Percentiles rank a stretch among this genome's conserved stretches.
phyloP scores from a whole-genome alignment of 2,113 vertebrate species.

The Pogona vitticeps region DNA sequence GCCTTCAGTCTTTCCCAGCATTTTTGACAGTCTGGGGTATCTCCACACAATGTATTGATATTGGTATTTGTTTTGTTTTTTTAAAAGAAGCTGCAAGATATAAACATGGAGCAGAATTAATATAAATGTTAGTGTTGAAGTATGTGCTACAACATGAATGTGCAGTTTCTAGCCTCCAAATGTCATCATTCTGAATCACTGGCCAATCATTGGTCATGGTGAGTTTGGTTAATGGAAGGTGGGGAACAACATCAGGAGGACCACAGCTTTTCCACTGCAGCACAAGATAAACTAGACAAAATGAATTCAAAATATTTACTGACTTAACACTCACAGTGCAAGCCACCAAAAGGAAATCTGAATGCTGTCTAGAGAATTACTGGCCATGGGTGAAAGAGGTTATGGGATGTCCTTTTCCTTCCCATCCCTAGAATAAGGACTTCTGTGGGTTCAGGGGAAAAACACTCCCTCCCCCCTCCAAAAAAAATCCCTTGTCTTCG shows the following conservation, averaged over 20 bases:
- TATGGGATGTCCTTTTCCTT: neutral
- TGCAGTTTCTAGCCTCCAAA: neutral
- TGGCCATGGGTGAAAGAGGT: neutral
- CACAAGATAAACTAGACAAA: neutral
- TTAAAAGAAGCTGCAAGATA: too few relatives aligned
- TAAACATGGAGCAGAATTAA: neutral
- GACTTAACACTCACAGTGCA: too few relatives aligned
- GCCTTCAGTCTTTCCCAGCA: too few relatives aligned
- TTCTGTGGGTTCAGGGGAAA: too few relatives aligned
- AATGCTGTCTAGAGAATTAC: neutral
- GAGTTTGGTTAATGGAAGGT: neutral
- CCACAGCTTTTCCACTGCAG: neutral
- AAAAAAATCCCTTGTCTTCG: too few relatives aligned
- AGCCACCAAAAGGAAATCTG: too few relatives aligned
- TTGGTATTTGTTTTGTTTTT: too few relatives aligned
- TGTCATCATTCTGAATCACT: neutral
- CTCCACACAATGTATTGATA: too few relatives aligned
- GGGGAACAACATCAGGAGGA: too few relatives aligned
- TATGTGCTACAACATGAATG: neutral
- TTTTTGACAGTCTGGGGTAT: too few relatives aligned
- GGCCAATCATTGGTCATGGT: neutral
- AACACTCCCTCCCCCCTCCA: too few relatives aligned
- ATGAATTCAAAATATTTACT: too few relatives aligned
- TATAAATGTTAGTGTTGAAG: neutral
- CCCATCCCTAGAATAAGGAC: neutral